A percentile compares a stretch with the other conserved stretches of the same genome.
Evolutionary conservation across 2,113 vertebrate genomes (phyloP).

Genomic region (Corydoras maculifer): DNA sequence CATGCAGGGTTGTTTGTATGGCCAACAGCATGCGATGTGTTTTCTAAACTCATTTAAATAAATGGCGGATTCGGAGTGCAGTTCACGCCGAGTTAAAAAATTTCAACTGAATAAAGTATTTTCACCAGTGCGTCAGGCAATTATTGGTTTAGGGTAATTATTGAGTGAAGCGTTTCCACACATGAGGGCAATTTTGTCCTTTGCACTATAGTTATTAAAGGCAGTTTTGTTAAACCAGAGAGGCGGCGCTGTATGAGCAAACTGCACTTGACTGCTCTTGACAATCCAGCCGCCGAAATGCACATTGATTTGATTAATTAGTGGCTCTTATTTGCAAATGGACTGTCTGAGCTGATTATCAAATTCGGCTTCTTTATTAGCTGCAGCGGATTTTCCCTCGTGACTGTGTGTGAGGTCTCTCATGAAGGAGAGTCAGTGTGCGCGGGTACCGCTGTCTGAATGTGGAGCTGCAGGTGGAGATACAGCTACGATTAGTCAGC

Average conservation of each 20-base stretch:
- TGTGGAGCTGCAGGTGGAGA: constrained; percentile 32
- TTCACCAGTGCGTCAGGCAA: neutral
- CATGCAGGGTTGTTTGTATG: constrained; percentile 34
- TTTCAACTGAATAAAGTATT: neutral
- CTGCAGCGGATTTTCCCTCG: constrained; percentile 40
- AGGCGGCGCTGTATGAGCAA: constrained; percentile 37
- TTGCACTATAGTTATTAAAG: constrained; percentile 13
- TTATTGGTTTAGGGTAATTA: constrained; percentile 16
- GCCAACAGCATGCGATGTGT: constrained; percentile 22
- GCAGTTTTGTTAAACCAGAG: constrained; percentile 14
- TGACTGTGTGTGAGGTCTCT: constrained; percentile 19
- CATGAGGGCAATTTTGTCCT: constrained; percentile 14
- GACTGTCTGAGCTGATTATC: constrained; percentile 70
- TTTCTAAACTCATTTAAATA: constrained; percentile 13
- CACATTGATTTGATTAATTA: constrained; percentile 71
- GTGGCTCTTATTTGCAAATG: constrained; percentile 70
- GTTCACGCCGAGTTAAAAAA: constrained; percentile 1
- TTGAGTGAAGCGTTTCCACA: constrained; percentile 8
- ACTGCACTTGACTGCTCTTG: constrained; percentile 67
- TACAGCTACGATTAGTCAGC: constrained; percentile 2
- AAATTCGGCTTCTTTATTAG: constrained; percentile 66
- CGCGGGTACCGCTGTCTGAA: constrained; percentile 9
- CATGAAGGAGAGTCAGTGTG: constrained; percentile 25
- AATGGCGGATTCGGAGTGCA: constrained; percentile 9
- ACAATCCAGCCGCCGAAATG: constrained; percentile 64